Evolutionary conservation across 2,888 invertebrate genomes (phyloP).

Genomic region (Allacma fusca): DNA sequence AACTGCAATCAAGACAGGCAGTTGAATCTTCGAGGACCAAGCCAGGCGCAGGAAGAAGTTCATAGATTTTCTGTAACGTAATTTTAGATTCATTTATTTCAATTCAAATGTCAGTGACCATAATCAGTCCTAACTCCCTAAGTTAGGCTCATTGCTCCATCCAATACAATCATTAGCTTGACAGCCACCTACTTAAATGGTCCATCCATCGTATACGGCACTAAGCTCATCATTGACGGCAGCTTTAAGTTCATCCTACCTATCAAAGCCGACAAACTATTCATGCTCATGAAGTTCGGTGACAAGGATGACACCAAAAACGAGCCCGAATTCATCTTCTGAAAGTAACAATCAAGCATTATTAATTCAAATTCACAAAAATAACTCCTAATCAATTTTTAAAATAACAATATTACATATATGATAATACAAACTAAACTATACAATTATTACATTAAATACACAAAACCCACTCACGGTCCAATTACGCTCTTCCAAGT

Average conservation of each 20-base stretch:
- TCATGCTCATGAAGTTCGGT: not conserved
- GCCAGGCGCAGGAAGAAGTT: slow-evolving; percentile 76
- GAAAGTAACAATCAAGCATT: not conserved
- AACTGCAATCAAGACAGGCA: slow-evolving; percentile 74
- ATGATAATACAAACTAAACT: too few relatives aligned
- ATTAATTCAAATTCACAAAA: slow-evolving; percentile 3
- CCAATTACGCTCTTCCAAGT: too few relatives aligned
- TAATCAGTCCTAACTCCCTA: too few relatives aligned
- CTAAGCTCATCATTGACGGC: not conserved
- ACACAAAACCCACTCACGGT: too few relatives aligned
- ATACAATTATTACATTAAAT: too few relatives aligned
- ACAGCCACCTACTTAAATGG: not conserved
- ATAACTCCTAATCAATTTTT: too few relatives aligned
- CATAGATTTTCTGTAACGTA: slow-evolving; percentile 68
- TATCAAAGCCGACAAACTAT: not conserved
- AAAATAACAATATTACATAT: too few relatives aligned
- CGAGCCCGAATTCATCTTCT: not conserved
- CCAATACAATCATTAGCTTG: not conserved
- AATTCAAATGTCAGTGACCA: too few relatives aligned
- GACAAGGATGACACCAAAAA: not conserved
- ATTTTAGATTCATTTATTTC: slow-evolving; percentile 20
- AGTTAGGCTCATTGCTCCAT: too few relatives aligned
- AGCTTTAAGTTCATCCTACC: not conserved
- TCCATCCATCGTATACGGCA: slow-evolving; percentile 11
- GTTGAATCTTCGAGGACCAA: slow-evolving; percentile 74